Percentiles rank a stretch among this genome's conserved stretches.
phyloP scores from a whole-genome alignment of 2,113 vertebrate genomes.

The Phylloscopus whistleri region DNA sequence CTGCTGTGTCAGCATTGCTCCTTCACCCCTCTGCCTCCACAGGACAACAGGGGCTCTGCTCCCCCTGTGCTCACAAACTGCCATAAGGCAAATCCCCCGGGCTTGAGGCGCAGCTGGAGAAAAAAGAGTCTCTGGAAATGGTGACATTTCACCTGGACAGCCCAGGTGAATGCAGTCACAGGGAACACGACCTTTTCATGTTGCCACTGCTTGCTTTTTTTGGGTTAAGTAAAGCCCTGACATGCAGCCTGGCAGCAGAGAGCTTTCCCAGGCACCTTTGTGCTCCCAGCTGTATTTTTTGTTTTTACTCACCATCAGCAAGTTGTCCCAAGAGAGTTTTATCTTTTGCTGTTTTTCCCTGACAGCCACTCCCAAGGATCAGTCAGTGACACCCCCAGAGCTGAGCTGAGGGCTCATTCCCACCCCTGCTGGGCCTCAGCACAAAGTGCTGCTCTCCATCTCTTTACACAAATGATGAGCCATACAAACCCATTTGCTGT shows the following conservation, averaged over 20 bases:
- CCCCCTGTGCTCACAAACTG: neutral
- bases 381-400: fast-evolving
- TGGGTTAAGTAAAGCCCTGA: neutral
- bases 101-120: neutral
- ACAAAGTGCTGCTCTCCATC: neutral
- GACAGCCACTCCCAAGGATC: neutral
- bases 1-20: neutral
- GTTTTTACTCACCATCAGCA: neutral
- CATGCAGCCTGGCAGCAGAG: neutral
- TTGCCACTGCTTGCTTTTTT: neutral
- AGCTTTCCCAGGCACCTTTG: neutral
- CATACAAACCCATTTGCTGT: neutral
- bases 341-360: neutral
- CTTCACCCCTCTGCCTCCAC: neutral
- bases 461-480: neutral
- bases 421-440: neutral
- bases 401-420: neutral
- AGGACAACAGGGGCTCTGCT: neutral
- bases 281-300: neutral
- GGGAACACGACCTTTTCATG: neutral
- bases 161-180: neutral
- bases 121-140: neutral
- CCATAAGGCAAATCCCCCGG: neutral
- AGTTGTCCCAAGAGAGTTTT: neutral
- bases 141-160: neutral